A percentile compares a stretch with the other conserved stretches of the same genome.
Conservation (phyloP, 2,113 vertebrate species). For the Diadophis punctatus region DNA sequence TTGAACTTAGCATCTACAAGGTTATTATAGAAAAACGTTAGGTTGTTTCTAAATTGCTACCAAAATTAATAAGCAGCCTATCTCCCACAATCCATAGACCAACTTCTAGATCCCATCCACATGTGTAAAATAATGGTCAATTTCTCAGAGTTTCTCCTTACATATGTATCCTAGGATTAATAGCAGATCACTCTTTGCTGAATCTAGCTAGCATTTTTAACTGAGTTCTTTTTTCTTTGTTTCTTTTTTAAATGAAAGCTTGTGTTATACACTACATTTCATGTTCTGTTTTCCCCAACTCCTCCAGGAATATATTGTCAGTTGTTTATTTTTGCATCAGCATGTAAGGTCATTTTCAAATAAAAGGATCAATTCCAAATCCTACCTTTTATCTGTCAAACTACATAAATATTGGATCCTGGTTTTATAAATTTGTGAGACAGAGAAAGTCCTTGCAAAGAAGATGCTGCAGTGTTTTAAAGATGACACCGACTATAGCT, state of each 20-base stretch:
- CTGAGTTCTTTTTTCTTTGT: not conserved
- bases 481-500: conserved; percentile 59
- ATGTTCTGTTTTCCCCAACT: not conserved
- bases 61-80: not conserved
- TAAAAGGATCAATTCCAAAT: conserved; percentile 42
- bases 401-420: conserved; percentile 27
- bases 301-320: fast-evolving
- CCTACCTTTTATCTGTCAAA: conserved; percentile 34
- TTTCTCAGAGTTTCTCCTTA: not conserved
- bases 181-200: not conserved
- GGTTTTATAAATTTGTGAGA: conserved; percentile 56
- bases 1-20: conserved; percentile 31
- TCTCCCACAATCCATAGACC: not conserved
- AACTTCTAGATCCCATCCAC: not conserved
- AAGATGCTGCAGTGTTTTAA: conserved; percentile 39
- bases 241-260: not conserved
- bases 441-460: conserved; percentile 42
- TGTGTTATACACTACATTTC: not conserved
- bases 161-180: not conserved
- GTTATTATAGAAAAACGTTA: conserved; percentile 3
- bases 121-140: not conserved
- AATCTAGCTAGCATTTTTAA: not conserved
- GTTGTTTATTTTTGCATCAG: not conserved
- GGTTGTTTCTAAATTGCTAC: not conserved
- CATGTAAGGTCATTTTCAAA: conserved; percentile 35